Base-by-base conservation (phyloP, 2,113 vertebrate species). In the Paratilapia polleni region DNA sequence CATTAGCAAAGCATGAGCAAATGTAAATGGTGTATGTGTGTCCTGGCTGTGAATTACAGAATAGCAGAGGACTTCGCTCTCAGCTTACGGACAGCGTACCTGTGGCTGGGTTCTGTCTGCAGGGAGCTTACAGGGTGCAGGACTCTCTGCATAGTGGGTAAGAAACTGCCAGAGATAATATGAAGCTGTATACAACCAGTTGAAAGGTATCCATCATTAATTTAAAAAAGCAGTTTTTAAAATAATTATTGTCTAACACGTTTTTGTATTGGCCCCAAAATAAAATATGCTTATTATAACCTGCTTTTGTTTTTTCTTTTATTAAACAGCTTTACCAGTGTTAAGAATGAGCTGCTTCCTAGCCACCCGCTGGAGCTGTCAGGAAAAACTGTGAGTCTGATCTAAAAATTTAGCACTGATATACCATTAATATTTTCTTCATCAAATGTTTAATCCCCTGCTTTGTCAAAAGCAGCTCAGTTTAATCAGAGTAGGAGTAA, bases 311-410 rank as follows among this genome's bases (percentile, higher is more conserved):
- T 28, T 47, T 3, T 66, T 59, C 14, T 66, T 52, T 41, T 22
- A 9, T 15, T 41, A 1, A 73, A 20, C 92, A 99, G 98, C 6
- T 98, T 99, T 82, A 94, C 95, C 56, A 97, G 95, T 87, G 96
- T 98, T 26, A 99, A 98, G 94, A 99, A 93, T 95, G 98, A 98
- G 81, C 96, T 99, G 74, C 81, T 98, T 74, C 98, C 98, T n/a
- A 97, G 96, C 82, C 98, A 99, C 90, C 95, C 96, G 6, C 93
- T 99, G 96, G 98, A 99, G 89, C 34, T 98, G 77, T 97, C 97
- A 36, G 98, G 99, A 91, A 99, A 97, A 93, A 98, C 98, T 90
- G 98, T 99, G 92, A 98, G 98, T 96, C 8, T 2, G 9, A 4
- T 62, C 28, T 2, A 4, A 8, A 17, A 22, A 6, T 43, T 8